Conservation (phyloP, 2,113 vertebrate species). For the Myotis davidii region DNA sequence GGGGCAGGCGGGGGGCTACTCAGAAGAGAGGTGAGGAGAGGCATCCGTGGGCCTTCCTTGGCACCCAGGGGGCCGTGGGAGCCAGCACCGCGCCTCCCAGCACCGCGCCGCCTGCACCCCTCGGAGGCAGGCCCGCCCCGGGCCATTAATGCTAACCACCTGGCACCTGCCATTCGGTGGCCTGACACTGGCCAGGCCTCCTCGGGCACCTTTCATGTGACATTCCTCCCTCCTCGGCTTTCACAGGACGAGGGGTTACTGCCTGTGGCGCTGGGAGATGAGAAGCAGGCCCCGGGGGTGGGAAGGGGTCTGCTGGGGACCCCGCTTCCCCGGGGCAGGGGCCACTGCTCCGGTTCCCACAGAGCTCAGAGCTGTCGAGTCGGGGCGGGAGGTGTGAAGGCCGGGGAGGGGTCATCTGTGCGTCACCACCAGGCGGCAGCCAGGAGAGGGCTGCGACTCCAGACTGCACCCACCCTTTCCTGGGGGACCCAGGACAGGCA, state of each 20-base stretch:
- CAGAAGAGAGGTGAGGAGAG: not conserved
- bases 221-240: slow-evolving; percentile 54
- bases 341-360: not conserved
- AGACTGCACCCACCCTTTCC: not conserved
- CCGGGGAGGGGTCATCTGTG: not conserved
- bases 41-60: not conserved
- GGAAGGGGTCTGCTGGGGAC: not conserved
- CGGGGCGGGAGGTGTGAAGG: not conserved
- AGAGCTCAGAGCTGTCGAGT: not conserved
- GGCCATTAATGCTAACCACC: slow-evolving; percentile 67
- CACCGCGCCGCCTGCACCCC: not conserved
- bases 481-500: not conserved
- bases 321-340: not conserved
- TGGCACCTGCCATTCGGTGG: slow-evolving; percentile 66
- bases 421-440: not conserved
- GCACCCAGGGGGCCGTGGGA: not conserved
- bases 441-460: not conserved
- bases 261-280: slow-evolving; percentile 51
- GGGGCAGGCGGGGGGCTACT: fast-evolving
- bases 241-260: slow-evolving; percentile 43
- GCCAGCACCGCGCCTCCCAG: not conserved
- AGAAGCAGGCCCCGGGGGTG: slow-evolving; percentile 69
- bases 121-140: not conserved
- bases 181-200: slow-evolving; percentile 73
- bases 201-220: slow-evolving; percentile 70